Conservation (phyloP, 2,113 vertebrate genomes). For the Cephalopterus ornatus region DNA sequence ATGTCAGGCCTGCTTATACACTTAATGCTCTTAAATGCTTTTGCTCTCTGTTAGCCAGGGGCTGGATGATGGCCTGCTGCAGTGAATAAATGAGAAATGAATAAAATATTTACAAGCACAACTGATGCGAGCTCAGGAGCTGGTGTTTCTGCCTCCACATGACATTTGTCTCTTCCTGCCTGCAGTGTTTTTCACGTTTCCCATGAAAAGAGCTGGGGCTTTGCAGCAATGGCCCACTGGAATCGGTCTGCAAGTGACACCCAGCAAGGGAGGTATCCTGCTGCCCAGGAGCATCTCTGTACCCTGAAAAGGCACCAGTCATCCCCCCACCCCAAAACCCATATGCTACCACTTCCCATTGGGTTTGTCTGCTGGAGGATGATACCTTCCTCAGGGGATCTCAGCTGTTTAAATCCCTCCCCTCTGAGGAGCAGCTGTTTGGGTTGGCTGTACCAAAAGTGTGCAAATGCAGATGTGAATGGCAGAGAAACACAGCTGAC, state of each 20-base stretch:
- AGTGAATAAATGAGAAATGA: not conserved
- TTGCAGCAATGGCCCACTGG: fast-evolving
- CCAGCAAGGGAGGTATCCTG: not conserved
- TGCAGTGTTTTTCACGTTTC: not conserved
- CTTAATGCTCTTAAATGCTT: not conserved
- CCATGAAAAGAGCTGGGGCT: not conserved
- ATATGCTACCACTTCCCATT: not conserved
- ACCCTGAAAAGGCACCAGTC: not conserved
- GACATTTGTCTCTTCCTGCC: not conserved
- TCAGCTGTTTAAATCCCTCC: not conserved
- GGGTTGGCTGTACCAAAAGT: not conserved
- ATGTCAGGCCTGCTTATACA: not conserved
- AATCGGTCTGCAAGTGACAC: not conserved
- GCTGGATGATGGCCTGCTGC: not conserved
- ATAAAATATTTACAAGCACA: not conserved
- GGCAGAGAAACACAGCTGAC: not conserved
- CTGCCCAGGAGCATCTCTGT: not conserved
- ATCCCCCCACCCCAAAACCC: not conserved
- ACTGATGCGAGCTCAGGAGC: not conserved
- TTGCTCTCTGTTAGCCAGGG: not conserved
- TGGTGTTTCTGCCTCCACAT: not conserved
- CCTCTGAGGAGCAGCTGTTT: not conserved
- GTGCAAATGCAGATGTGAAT: fast-evolving
- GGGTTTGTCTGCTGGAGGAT: not conserved
- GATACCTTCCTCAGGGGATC: not conserved